These are phyloP conservation scores for Chionomys nivalis DNA, from an alignment of 2,113 vertebrate genomes.

Conservation along the genomic window DNA sequence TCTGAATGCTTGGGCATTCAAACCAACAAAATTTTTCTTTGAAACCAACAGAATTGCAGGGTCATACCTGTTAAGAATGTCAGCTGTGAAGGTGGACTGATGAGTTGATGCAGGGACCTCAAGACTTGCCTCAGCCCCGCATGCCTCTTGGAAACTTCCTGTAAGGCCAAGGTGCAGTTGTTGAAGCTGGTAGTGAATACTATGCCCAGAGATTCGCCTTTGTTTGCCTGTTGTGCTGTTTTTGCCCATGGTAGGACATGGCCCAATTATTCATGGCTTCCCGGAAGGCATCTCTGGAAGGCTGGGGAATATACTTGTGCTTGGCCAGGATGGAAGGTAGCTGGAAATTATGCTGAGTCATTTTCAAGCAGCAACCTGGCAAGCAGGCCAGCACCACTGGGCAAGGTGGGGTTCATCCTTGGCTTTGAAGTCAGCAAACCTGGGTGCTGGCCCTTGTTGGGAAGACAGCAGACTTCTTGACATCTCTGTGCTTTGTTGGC, in stretches of 20 bases:
- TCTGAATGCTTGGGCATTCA: background rate
- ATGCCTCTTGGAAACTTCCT: background rate
- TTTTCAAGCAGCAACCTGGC: slow-evolving; percentile 31
- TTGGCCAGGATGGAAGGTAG: slow-evolving; percentile 37
- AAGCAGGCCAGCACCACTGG: background rate
- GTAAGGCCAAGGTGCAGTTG: background rate
- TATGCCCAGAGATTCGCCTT: slow-evolving; percentile 16
- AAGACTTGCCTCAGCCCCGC: background rate
- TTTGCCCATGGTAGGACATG: background rate
- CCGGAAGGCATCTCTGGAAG: slow-evolving; percentile 38
- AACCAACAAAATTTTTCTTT: background rate
- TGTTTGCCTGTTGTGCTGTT: slow-evolving; percentile 24
- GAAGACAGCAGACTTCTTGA: background rate
- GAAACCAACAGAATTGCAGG: background rate
- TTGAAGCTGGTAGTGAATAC: background rate
- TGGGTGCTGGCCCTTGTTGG: background rate
- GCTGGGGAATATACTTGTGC: slow-evolving; percentile 59
- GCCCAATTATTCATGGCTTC: slow-evolving; percentile 21
- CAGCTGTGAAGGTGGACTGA: background rate
- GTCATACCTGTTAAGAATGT: background rate
- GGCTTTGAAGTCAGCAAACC: slow-evolving; percentile 46
- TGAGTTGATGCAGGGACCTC: background rate
- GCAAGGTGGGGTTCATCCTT: background rate
- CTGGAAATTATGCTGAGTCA: slow-evolving; percentile 52
- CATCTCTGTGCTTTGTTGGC: background rate